Percentiles rank a stretch among this genome's conserved stretches.
These are phyloP conservation scores for Cetoscarus ocellatus DNA, from an alignment of 2,797 vertebrate species.

Conservation along the genomic window DNA sequence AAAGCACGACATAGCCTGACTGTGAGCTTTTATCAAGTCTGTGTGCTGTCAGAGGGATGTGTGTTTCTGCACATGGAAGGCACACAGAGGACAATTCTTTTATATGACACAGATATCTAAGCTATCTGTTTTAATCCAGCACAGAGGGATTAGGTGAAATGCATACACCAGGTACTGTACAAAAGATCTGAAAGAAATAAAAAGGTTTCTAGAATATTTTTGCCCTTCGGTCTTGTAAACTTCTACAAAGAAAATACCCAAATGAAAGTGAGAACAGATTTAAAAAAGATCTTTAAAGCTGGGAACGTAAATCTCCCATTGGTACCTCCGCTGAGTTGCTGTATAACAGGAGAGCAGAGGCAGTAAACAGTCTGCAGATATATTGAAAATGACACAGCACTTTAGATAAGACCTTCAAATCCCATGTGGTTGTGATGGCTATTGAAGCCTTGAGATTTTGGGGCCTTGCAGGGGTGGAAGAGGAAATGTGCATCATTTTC, in stretches of 20 bases:
- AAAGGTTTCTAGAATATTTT: slow-evolving; percentile 6
- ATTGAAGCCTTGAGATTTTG: slow-evolving; percentile 44
- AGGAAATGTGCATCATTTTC: slow-evolving; percentile 26
- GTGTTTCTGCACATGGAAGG: not conserved
- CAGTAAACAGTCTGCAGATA: slow-evolving; percentile 58
- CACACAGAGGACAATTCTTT: not conserved
- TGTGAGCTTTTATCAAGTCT: slow-evolving; percentile 1
- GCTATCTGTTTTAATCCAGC: not conserved
- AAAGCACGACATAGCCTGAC: slow-evolving; percentile 8
- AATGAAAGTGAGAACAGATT: slow-evolving; percentile 39
- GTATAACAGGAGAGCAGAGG: slow-evolving; percentile 46
- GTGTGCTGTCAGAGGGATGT: not conserved
- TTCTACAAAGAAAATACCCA: slow-evolving; percentile 17
- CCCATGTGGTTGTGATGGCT: slow-evolving; percentile 40
- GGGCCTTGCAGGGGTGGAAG: slow-evolving; percentile 16
- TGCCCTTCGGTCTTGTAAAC: not conserved
- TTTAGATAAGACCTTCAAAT: slow-evolving; percentile 67
- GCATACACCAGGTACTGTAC: not conserved
- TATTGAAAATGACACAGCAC: slow-evolving; percentile 66
- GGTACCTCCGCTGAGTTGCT: slow-evolving; percentile 43
- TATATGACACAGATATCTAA: not conserved
- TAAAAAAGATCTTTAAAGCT: slow-evolving; percentile 55
- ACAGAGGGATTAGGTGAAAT: not conserved
- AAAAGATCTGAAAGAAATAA: not conserved
- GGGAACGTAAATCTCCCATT: slow-evolving; percentile 37